These are phyloP conservation scores for Apocrypta bakeri DNA, from an alignment of 1,140 invertebrate species.

Conservation along the genomic window DNA sequence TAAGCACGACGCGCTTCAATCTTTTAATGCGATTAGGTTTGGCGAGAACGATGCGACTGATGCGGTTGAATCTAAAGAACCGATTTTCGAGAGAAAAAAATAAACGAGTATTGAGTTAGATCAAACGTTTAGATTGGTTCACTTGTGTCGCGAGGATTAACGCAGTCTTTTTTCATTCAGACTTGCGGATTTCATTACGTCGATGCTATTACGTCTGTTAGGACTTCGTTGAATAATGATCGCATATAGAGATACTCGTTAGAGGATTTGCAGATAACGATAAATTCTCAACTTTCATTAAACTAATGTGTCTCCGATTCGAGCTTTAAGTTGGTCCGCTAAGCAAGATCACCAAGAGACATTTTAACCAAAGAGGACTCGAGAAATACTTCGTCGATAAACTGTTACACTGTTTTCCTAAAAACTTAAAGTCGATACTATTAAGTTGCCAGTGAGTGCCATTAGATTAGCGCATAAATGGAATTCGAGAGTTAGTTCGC, in stretches of 20 bases:
- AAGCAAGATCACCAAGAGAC: not conserved
- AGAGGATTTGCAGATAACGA: not conserved
- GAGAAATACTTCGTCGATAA: not conserved
- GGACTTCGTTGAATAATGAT: no score
- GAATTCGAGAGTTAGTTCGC: not conserved
- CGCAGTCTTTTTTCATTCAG: not conserved
- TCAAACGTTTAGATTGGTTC: slow-evolving; percentile 5
- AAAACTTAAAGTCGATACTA: not conserved
- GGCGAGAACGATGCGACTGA: not conserved
- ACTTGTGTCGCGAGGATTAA: not conserved
- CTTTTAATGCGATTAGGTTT: slow-evolving; percentile 56
- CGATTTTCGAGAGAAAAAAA: slow-evolving; percentile 8
- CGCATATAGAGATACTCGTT: no score
- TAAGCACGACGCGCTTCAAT: slow-evolving; percentile 46
- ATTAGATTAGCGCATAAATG: not conserved
- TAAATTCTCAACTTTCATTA: not conserved
- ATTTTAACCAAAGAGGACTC: not conserved
- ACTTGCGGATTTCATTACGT: not conserved
- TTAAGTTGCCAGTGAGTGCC: not conserved
- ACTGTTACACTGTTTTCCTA: not conserved
- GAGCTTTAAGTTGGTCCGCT: not conserved
- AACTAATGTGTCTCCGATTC: not conserved
- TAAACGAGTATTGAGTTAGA: not conserved
- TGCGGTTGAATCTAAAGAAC: not conserved
- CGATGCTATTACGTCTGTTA: not conserved